Conservation (phyloP, 1,140 invertebrate species). For the Drosophila ambigua region DNA sequence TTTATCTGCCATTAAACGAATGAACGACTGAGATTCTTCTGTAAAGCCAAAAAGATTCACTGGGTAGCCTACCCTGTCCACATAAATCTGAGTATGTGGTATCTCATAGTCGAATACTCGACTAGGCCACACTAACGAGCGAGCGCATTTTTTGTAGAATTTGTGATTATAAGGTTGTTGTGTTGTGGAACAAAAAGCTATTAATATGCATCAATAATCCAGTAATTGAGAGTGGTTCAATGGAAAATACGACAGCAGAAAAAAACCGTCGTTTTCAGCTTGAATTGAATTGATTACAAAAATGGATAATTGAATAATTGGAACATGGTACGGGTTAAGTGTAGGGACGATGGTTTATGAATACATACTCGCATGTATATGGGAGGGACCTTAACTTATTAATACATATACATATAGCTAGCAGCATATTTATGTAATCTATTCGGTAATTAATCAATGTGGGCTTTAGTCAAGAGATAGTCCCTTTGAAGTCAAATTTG, state of each 20-base stretch:
- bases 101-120: too few species aligned
- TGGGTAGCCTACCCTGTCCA: too few species aligned
- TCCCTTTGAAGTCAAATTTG: background rate
- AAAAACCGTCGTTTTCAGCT: slow-evolving; percentile 8
- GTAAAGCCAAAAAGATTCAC: background rate
- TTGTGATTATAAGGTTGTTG: slow-evolving; percentile 1
- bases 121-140: too few species aligned
- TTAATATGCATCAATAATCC: slow-evolving; percentile 51
- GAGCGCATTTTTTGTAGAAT: background rate
- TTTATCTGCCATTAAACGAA: too few species aligned
- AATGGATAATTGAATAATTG: slow-evolving; percentile 24
- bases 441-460: background rate
- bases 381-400: too few species aligned
- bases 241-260: slow-evolving; percentile 12
- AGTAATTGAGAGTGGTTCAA: slow-evolving; percentile 30
- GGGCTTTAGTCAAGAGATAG: background rate
- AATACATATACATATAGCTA: too few species aligned
- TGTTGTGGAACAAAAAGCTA: background rate
- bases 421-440: too few species aligned
- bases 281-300: slow-evolving; percentile 17
- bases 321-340: background rate
- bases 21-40: background rate
- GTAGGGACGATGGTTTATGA: too few species aligned
- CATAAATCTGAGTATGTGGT: background rate
- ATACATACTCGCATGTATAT: background rate